Base-by-base conservation (phyloP, 2,888 invertebrate species). In the Netelia melanura region DNA sequence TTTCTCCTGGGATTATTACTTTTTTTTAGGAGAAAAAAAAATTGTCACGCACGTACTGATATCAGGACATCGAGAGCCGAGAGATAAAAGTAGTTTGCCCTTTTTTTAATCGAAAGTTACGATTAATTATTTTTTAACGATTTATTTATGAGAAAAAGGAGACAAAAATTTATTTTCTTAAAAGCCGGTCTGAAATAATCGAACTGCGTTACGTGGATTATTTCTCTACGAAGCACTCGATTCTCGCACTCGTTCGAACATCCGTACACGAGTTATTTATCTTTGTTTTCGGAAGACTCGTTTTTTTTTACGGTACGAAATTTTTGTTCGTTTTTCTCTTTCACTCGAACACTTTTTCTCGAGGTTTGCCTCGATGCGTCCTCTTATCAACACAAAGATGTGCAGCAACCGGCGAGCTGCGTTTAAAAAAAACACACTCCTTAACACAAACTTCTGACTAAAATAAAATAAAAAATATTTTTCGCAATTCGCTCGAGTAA, bases 21-120 rank as follows among this genome's bases (percentile, higher is more conserved):
- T 17, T 48, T 61, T 72, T n/a, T 21, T 43, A 1, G 21, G 30
- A 44, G 8, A 11, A 68, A 9, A 54, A 43, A 71, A 71, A 62
- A 62, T 38, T 11, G 1, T 8, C 11, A 56, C 86, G 85, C 88
- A 88, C 89, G 54, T 64, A 48, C 87, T 88, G 88, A 90, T 90
- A 91, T 91, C 91, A 91, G 89, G 89, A 91, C 91, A 91, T 91
- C 83, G 88, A 64, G 44, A 56, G 68, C 0, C 30, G 0, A 14
- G 21, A 2, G 21, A 44, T 54, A 54, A 21, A 17, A 30, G 5
- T 38, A 54, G 0, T 58, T 67, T 14, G 9, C 11, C 21, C 23
- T 1, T 58, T 38, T 58, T 38, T 8, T 58, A 62, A 48, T 52
- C 58, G 10, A 62, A 23, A 10, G 30, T 48, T 25, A 9, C 5